Conservation (phyloP, 2,888 invertebrate genomes). For the Sinelater perroti region DNA sequence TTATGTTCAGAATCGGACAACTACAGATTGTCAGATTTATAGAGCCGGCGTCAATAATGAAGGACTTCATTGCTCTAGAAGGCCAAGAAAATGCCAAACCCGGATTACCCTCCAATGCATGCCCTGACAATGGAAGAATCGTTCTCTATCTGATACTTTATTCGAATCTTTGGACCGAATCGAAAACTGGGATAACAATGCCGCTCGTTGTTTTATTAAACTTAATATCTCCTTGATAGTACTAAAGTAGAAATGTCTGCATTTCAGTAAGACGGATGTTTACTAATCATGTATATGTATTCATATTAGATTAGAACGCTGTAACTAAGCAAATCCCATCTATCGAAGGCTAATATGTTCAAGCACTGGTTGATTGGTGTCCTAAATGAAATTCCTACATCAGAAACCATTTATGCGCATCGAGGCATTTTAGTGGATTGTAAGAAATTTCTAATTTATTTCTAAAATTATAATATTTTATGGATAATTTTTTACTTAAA, state of each 20-base stretch:
- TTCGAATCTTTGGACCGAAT: conserved; percentile 11
- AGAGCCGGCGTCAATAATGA: conserved; percentile 47
- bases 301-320: conserved; percentile 8
- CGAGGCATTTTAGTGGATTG: too few relatives aligned
- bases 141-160: conserved; percentile 37
- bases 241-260: not conserved
- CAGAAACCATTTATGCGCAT: too few relatives aligned
- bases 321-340: conserved; percentile 21
- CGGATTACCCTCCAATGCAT: conserved; percentile 40
- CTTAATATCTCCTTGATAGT: conserved; percentile 4
- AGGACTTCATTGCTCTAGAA: conserved; percentile 44
- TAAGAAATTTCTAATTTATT: too few relatives aligned
- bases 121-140: conserved; percentile 19
- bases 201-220: conserved; percentile 15
- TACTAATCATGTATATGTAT: conserved; percentile 13
- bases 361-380: conserved; percentile 17
- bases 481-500: too few relatives aligned
- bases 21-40: conserved; percentile 47
- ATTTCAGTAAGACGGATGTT: conserved; percentile 13
- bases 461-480: too few relatives aligned
- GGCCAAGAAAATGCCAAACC: conserved; percentile 43
- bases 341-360: conserved; percentile 26
- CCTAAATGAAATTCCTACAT: conserved; percentile 7
- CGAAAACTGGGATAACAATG: not conserved
- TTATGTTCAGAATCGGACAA: conserved; percentile 40